A percentile compares a stretch with the other conserved stretches of the same genome.
These are phyloP conservation scores for Diplodus sargus DNA, from an alignment of 2,797 vertebrate species.

Conservation along the genomic window DNA sequence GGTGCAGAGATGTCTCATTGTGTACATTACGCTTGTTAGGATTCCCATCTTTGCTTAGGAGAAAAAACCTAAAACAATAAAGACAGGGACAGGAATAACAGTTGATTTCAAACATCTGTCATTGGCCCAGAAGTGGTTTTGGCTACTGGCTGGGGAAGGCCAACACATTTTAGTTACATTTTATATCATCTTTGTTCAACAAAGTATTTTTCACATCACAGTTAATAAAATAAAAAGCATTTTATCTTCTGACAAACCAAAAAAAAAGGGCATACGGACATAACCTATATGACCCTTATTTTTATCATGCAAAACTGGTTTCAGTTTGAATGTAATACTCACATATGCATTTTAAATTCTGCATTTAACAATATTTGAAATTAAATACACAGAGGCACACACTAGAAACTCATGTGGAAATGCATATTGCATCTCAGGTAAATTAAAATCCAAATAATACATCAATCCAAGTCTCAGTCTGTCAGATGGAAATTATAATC, in stretches of 20 bases:
- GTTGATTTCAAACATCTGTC: neutral
- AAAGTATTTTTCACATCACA: neutral
- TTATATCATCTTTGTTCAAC: neutral
- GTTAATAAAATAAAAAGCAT: neutral
- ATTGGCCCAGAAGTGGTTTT: neutral
- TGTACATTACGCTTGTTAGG: conserved; percentile 98
- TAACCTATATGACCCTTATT: neutral
- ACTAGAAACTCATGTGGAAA: neutral
- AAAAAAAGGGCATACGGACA: neutral
- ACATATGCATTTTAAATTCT: neutral
- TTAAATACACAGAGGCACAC: neutral
- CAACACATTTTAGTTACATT: neutral
- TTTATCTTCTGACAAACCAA: neutral
- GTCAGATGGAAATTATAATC: neutral
- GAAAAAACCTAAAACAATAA: conserved; percentile 89
- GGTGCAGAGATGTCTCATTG: conserved; percentile 97
- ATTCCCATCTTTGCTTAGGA: conserved; percentile 96
- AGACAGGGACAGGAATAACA: conserved; percentile 12
- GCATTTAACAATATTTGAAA: neutral
- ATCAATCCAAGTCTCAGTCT: neutral
- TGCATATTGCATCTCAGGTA: neutral
- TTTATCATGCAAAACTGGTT: neutral
- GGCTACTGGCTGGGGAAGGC: neutral
- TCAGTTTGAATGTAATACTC: neutral
- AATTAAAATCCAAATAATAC: neutral